Base-by-base conservation (phyloP, 2,888 invertebrate genomes). In the Crepidodera aurea region DNA sequence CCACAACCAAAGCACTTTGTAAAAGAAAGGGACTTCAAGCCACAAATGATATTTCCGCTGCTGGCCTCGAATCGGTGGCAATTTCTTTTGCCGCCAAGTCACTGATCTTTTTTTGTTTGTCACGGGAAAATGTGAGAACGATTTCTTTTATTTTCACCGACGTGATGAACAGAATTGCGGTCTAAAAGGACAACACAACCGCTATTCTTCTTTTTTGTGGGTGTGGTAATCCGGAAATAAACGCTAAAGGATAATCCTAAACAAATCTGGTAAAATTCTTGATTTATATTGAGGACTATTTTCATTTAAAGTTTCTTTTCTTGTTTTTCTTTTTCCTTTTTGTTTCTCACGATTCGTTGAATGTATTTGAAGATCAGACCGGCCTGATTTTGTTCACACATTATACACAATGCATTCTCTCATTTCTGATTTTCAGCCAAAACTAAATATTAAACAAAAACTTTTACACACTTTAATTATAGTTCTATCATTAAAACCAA, bases 81-180 rank as follows among this genome's bases (percentile, higher is more conserved):
- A 46, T 46, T 25, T 46, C 25, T 46, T 46, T 46, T 16, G 25
- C 5, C 13, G 12, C 46, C 25, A n/a, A 19, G 44, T 44, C 55
- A 55, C 44, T 55, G 44, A 55, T 44, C 55, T 42, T 55, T 55
- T 42, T 27, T 6, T 29, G 55, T 44, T 55, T 44, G 44, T 44
- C 44, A 44, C 22, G 44, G 55, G 16, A 27, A 27, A 55, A 16
- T 55, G 44, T 19, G 42, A 27, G 19, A 29, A 13, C 19, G 55
- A 44, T 56, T 46, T 22, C 19, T 46, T 56, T 34, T 56, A 32
- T 56, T 34, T 34, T 22, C 34, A 12, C 46, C 16, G 15, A 32
- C 32, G 32, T 46, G 55, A 56, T 46, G 55, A 56, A 46, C 55
- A 32, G 22, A 46, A 46, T 46, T 46, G 32, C 50, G 29, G 32